Base-by-base conservation (phyloP, 1,140 invertebrate species). In the Cydia pomonella region DNA sequence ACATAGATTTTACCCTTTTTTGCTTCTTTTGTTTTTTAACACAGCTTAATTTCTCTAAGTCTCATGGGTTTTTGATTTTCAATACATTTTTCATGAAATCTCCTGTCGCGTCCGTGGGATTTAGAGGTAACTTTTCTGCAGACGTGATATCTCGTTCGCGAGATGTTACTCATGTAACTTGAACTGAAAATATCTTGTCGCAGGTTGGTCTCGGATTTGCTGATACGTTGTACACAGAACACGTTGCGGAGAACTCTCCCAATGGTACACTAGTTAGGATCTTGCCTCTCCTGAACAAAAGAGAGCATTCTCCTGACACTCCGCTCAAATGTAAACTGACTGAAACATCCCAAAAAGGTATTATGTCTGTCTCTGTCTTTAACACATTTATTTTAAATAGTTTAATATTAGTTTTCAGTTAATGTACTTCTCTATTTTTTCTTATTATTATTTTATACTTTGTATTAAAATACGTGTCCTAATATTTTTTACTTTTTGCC, bases 121-220 rank as follows among this genome's bases (percentile, higher is more conserved):
- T 33, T 4, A 33, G 6, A 33, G 7, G 7, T 33, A 38, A 38
- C 7, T 33, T 33, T 33, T 33, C 29, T 38, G 33, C 7, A 9
- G 33, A 10, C 7, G 3, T 29, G 29, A 33, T 5, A 7, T 33
- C 5, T 5, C 29, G 6, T 33, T 27, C 25, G 25, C 25, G 25
- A 7, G 0, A 29, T 2, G 29, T 33, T 33, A 33, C 6, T 41
- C 12, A 41, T 41, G 38, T 12, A 41, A 41, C 38, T 33, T 33
- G 21, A 53, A 74, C 73, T 73, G 33, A 16, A 44, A 75, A 18
- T 4, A n/a, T 23, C 62, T 29, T 66, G 73, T 75, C 47, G 2
- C 95, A 87, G 95, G 94, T 97, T 4, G 96, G 96, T 7, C 86
- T 98, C 23, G 95, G 96, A 13, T 98, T 98, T 86, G 96, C 96